Evolutionary conservation across 2,888 invertebrate genomes (phyloP).

Genomic region (Yponomeuta malinellus): DNA sequence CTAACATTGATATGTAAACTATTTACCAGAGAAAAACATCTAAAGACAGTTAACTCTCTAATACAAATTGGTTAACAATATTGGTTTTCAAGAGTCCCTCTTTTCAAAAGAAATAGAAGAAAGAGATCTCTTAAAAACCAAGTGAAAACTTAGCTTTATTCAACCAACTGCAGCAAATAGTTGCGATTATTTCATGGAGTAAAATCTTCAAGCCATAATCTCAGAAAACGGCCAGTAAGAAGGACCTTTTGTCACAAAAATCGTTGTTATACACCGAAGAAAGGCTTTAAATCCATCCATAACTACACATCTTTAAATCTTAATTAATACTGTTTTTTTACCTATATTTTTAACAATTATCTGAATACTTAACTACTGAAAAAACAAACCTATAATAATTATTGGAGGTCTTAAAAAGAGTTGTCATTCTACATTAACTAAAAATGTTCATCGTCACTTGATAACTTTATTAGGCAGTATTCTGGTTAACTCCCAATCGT

Average conservation of each 20-base stretch:
- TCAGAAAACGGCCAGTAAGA: background rate
- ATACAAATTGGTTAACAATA: background rate
- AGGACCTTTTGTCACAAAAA: background rate
- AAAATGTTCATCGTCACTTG: background rate
- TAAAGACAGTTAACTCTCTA: background rate
- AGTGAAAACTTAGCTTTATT: background rate
- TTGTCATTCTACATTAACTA: background rate
- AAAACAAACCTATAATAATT: conserved; percentile 4
- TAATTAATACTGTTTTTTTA: conserved; percentile 2
- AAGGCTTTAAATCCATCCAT: background rate
- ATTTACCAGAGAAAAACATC: background rate
- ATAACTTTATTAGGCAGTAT: conserved; percentile 9
- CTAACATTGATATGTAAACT: background rate
- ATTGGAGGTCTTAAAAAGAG: conserved; percentile 2
- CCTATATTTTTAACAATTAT: conserved; percentile 2
- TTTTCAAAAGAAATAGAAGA: too few relatives aligned
- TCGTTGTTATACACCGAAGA: background rate
- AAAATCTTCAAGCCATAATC: background rate
- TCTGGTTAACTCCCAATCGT: conserved; percentile 1
- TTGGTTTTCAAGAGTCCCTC: background rate
- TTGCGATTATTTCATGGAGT: background rate
- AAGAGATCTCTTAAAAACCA: too few relatives aligned
- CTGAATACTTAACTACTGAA: background rate
- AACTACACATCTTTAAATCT: conserved; percentile 13
- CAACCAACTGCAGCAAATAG: background rate